These are phyloP conservation scores for Homalodisca vitripennis DNA, from an alignment of 1,140 invertebrate species.

Conservation along the genomic window DNA sequence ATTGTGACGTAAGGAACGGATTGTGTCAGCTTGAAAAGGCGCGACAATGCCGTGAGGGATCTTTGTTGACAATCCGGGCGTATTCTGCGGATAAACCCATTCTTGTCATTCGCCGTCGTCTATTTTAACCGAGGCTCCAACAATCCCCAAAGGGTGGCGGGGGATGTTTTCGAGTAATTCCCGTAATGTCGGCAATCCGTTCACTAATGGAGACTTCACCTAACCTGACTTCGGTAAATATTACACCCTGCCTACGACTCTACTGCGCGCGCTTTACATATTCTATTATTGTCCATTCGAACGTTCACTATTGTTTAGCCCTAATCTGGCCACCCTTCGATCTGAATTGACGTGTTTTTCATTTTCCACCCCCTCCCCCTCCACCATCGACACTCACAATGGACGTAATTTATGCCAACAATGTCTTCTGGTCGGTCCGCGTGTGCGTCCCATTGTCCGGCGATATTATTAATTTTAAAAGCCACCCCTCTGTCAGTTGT, in stretches of 20 bases:
- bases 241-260: neutral
- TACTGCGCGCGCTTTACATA: conserved; percentile 2
- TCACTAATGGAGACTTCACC: neutral
- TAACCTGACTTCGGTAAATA: neutral
- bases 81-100: too few species aligned
- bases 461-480: conserved; percentile 14
- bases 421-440: neutral
- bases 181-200: neutral
- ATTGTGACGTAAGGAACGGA: too few species aligned
- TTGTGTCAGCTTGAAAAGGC: neutral
- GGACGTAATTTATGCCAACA: conserved; percentile 13
- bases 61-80: too few species aligned
- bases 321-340: conserved; percentile 13
- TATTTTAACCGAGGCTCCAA: neutral
- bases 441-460: neutral
- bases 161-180: conserved; percentile 5
- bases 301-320: neutral
- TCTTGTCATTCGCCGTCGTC: neutral
- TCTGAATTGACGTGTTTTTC: conserved; percentile 15
- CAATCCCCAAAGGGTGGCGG: neutral
- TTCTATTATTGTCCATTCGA: conserved; percentile 11
- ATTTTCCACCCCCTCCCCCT: conserved; percentile 10
- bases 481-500: too few species aligned
- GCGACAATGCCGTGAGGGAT: too few species aligned
- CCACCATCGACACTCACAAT: neutral